Conservation (phyloP, 1,140 invertebrate species). For the Meteorus sp. region DNA sequence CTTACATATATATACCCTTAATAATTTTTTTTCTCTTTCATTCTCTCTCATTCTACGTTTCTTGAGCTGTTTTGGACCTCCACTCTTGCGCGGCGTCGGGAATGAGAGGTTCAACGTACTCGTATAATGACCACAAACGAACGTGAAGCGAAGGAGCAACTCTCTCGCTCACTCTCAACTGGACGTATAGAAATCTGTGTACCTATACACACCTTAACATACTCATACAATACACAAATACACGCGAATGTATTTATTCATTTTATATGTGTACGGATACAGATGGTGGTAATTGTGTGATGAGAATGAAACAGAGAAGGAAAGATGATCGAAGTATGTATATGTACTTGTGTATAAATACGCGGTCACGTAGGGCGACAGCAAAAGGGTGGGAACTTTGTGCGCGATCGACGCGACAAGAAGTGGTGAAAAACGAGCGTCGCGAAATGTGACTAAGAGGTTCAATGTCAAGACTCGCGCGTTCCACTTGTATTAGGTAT, state of each 20-base stretch:
- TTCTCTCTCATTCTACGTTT: constrained; percentile 26
- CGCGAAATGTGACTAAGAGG: constrained; percentile 7
- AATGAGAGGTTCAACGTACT: constrained; percentile 42
- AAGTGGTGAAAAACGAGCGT: constrained; percentile 17
- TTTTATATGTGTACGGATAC: too few relatives aligned
- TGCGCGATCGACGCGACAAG: background rate
- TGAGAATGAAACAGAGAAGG: too few relatives aligned
- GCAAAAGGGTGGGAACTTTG: constrained; percentile 10
- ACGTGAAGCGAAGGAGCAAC: constrained; percentile 37
- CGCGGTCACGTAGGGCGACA: constrained; percentile 21
- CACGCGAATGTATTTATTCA: too few relatives aligned
- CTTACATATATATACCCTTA: too few relatives aligned
- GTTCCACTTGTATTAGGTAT: too few relatives aligned
- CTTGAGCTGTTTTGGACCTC: constrained; percentile 21
- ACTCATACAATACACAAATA: too few relatives aligned
- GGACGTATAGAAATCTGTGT: background rate
- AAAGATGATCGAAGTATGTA: too few relatives aligned
- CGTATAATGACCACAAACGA: constrained; percentile 43
- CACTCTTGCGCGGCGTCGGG: constrained; percentile 5
- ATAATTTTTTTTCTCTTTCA: too few relatives aligned
- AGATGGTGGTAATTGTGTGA: too few relatives aligned
- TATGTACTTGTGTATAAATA: too few relatives aligned
- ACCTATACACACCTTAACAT: constrained; percentile 1
- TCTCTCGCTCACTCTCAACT: background rate
- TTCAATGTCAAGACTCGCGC: background rate